Evolutionary conservation across 2,113 vertebrate species (phyloP).

Genomic region (Myiozetetes cayanensis): DNA sequence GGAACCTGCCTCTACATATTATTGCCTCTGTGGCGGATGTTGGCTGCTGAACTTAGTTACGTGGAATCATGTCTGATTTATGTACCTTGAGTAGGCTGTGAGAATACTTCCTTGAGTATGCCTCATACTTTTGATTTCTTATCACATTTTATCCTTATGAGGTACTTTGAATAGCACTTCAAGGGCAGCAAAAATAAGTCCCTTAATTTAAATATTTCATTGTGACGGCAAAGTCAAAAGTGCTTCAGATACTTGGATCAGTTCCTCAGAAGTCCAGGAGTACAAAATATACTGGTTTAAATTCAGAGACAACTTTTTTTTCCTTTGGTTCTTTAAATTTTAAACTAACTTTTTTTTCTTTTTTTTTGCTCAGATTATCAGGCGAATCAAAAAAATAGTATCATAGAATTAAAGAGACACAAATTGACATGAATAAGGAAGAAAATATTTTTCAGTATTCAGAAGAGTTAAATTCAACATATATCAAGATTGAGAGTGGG

Average conservation of each 20-base stretch:
- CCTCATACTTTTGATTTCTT: background rate
- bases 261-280: background rate
- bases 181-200: background rate
- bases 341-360: background rate
- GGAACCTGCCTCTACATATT: background rate
- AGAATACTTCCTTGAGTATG: background rate
- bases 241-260: background rate
- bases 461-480: background rate
- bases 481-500: background rate
- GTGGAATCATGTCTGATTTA: background rate
- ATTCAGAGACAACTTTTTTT: background rate
- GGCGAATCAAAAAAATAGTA: background rate
- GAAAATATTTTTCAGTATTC: background rate
- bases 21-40: background rate
- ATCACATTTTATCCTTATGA: background rate
- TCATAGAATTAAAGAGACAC: background rate
- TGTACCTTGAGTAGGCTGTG: background rate
- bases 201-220: constrained; percentile 6
- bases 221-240: background rate
- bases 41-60: background rate
- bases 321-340: background rate
- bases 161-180: background rate
- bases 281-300: background rate
- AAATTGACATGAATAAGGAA: background rate
- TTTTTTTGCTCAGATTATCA: background rate